Evolutionary conservation across 2,888 invertebrate species (phyloP), one percentile per base, ranked within the genome.

Genomic region (Therioaphis trifolii): DNA sequence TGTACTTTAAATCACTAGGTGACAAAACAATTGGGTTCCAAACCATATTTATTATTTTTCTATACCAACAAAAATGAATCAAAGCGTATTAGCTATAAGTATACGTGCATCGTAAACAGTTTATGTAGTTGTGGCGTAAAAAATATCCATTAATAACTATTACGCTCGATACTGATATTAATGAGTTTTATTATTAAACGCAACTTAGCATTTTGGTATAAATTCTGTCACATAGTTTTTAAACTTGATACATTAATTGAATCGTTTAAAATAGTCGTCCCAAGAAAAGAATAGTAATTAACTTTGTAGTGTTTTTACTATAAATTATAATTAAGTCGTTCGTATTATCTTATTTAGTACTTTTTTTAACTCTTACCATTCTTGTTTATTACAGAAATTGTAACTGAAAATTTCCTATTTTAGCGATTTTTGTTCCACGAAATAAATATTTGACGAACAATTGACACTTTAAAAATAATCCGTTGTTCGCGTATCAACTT

Each of bases 171-270:
- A 5, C 21, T 49, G 21, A 21, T 55, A 21, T 7, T 49, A 29
- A 72, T 72, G n/a, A 29, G 29, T 72, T 49, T 72, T 72, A 12
- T n/a, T 72, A n/a, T 18, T 29, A 14, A 72, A 49, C 49, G n/a
- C 40, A 24, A 43, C 69, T 69, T 43, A 46, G 49, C n/a, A n/a
- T 72, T 72, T 72, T n/a, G 29, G 27, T 49, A 72, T 72, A 71
- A 71, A 72, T 72, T 11, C 46, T 69, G 69, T 69, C 68, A 15
- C 43, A 24, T 21, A 55, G 58, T 61, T 61, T 46, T 40, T 18
- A 27, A 61, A 61, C 18, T 75, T 61, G 14, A 61, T 76, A 27
- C 27, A 61, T 61, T 43, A 76, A 76, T 75, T 75, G 24, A 75
- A 75, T 58, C 18, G 18, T 27, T 58, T 58, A 24, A 21, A 24